These are phyloP conservation scores for Psophia crepitans DNA, from an alignment of 2,113 vertebrate genomes.

Conservation along the genomic window DNA sequence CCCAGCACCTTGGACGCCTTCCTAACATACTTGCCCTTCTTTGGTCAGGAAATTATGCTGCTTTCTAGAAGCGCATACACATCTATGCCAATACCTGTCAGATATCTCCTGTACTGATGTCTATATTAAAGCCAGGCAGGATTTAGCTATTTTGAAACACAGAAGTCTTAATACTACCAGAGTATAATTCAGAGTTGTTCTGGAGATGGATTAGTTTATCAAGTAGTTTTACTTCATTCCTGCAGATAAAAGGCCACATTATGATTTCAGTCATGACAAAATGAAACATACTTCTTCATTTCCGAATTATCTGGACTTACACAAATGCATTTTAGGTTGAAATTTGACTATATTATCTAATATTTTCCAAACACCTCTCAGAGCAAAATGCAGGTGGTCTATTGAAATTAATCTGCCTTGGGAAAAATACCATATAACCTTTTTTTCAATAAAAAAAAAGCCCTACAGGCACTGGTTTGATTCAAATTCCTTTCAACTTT, in stretches of 20 bases:
- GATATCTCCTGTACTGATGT: background rate
- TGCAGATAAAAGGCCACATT: background rate
- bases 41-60: background rate
- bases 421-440: background rate
- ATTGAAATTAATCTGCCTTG: background rate
- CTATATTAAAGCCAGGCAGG: background rate
- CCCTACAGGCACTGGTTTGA: background rate
- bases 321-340: background rate
- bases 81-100: background rate
- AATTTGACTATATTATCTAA: background rate
- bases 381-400: background rate
- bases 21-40: background rate
- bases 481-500: background rate
- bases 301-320: background rate
- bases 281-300: background rate
- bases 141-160: background rate
- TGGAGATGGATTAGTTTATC: background rate
- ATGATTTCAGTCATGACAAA: background rate
- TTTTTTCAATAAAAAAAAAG: background rate
- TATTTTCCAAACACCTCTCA: background rate
- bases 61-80: background rate
- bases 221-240: background rate
- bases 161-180: background rate
- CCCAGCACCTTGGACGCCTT: constrained; percentile 25
- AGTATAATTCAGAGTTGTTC: background rate